Percentiles rank a stretch among this genome's conserved stretches.
Evolutionary conservation across 2,888 invertebrate species (phyloP).

Genomic region (Pomacea canaliculata): DNA sequence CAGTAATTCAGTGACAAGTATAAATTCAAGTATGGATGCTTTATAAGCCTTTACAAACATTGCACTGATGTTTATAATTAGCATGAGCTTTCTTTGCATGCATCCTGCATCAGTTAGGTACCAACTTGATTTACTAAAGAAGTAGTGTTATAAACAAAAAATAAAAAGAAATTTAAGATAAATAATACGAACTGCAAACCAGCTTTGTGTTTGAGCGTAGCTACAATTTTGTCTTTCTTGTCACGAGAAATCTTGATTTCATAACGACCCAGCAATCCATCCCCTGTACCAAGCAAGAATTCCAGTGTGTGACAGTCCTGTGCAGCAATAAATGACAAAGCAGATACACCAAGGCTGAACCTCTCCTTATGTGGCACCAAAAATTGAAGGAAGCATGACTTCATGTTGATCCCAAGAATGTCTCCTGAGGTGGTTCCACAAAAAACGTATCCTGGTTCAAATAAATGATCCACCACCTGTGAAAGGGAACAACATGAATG

Average conservation of each 20-base stretch:
- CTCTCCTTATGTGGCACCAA: slow-evolving; percentile 63
- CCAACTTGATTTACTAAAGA: too few species aligned
- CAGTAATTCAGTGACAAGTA: too few species aligned
- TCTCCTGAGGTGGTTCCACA: slow-evolving; percentile 90
- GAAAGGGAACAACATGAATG: background rate
- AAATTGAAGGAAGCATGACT: slow-evolving; percentile 59
- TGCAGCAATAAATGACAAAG: slow-evolving; percentile 60
- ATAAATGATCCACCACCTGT: slow-evolving; percentile 73
- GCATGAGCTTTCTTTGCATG: too few species aligned
- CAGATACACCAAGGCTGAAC: slow-evolving; percentile 67
- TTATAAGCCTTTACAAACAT: too few species aligned
- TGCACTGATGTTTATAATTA: too few species aligned
- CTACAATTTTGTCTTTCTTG: slow-evolving; percentile 32
- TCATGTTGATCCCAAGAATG: slow-evolving; percentile 71
- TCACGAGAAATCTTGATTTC: slow-evolving; percentile 32
- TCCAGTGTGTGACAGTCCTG: slow-evolving; percentile 47
- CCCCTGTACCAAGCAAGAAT: slow-evolving; percentile 84
- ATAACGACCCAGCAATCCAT: slow-evolving; percentile 77
- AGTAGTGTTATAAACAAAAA: too few species aligned
- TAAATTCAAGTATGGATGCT: too few species aligned
- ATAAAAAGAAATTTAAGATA: too few species aligned
- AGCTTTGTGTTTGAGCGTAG: slow-evolving; percentile 32
- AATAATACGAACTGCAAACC: slow-evolving; percentile 21
- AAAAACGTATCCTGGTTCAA: slow-evolving; percentile 79
- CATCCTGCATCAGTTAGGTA: too few species aligned